Base-by-base conservation (phyloP, 35 echinoderm and acorn worm genomes). In the Heliocidaris erythrogramma region DNA sequence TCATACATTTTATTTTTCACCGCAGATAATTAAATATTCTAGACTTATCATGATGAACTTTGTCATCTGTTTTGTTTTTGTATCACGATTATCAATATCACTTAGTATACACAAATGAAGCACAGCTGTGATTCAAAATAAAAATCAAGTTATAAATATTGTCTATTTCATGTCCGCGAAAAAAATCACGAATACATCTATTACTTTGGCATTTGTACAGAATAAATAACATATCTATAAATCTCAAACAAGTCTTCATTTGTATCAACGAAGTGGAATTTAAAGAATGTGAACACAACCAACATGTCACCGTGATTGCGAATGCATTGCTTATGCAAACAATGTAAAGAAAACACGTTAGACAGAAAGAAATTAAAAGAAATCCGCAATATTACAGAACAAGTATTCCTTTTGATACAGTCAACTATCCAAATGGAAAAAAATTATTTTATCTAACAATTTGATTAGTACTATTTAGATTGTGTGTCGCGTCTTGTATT, bases 141-240 rank as follows among this genome's bases (percentile, higher is more conserved):
- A 0, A 78, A 27, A 78, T 78, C 65, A 78, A 27, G 65, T 78
- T 78, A 78, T 78, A 78, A 78, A 78, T 21, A 24, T 78, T 5
- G 65, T 78, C 65, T 78, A 78, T 78, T 78, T 78, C 17, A 78
- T 78, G 65, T 78, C 27, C 17, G 65, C 65, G 65, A 78, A 78
- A 78, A 5, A 1, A 27, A 27, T 78, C 65, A 78, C 65, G 65
- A 78, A 78, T 78, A 78, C 65, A 78, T 56, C 52, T 56, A 13
- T 56, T 86, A 86, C 31, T 89, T 89, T 89, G 87, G 87, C 87
- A 47, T 89, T 47, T 89, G 30, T 89, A 89, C 87, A 89, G 87
- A 89, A 89, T 89, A 89, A 89, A 89, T 89, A 47, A 89, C 30
- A 89, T 32, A 89, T 48, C 65, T 78, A 78, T 78, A 78, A 78